Evolutionary conservation across 1,140 invertebrate genomes (phyloP), one percentile per base, ranked within the genome.

Genomic region (Ostrea denselamellosa): DNA sequence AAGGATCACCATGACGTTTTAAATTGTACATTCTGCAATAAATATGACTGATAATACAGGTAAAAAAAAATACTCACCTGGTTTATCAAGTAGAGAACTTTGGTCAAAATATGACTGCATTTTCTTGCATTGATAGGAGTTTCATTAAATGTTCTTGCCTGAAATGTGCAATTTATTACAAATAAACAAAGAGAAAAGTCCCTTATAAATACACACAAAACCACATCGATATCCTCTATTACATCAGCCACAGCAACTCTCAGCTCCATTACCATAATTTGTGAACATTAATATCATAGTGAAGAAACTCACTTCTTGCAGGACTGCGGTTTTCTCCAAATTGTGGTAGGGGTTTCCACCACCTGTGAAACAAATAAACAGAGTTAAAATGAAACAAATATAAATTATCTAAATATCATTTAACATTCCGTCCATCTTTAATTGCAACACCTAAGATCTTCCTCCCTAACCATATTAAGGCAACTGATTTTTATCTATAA

Each of bases 71-170:
- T 88, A 89, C 86, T 90, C 92, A 95, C 96, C 92, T 96, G 98
- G 94, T 99, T 99, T 44, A 99, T 95, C 87, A 99, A 95, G 95
- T 99, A 99, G 0, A 99, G 95, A 85, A 99, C 97, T 95, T 99
- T 99, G 86, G 98, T 99, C 65, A 99, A 96, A 93, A 99, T 99
- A 90, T 97, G 97, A 10, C 97, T 97, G 95, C 99, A 99, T 97
- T 99, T 99, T 95, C 97, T 96, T 5, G 98, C 97, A 96, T 99
- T 99, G 0, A 99, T 97, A 7, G 98, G 98, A 5, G 98, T 99
- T 90, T 99, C 98, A 95, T 99, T 99, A 94, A 99, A 99, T 22
- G 97, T 97, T 86, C 99, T 96, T 0, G 98, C 92, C 95, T 96
- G 88, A 85, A 56, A 86, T 44, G 52, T 8, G 22, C 65, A 9